Conservation (phyloP, 2,888 invertebrate species). For the Esperia sulphurella region DNA sequence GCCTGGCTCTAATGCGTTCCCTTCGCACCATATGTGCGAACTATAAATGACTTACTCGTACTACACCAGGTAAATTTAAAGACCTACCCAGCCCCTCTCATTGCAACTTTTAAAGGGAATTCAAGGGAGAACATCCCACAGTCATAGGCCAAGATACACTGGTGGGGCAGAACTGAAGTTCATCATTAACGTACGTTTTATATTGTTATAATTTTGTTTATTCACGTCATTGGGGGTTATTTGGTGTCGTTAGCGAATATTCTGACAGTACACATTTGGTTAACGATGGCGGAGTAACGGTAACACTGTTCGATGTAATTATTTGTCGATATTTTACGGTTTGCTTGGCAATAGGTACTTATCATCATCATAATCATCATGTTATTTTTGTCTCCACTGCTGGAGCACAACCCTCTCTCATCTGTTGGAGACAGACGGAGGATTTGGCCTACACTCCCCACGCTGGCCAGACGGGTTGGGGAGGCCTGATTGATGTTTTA, state of each 20-base stretch:
- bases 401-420: too few species aligned
- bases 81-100: neutral
- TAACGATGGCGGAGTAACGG: conserved; percentile 34
- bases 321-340: conserved; percentile 36
- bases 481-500: too few species aligned
- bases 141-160: neutral
- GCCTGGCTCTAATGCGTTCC: conserved; percentile 49
- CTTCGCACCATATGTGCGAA: conserved; percentile 63
- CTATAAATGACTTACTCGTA: conserved; percentile 49
- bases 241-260: conserved; percentile 58
- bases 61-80: conserved; percentile 6
- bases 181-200: conserved; percentile 25
- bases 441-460: too few species aligned
- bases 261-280: conserved; percentile 36
- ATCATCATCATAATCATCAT: too few species aligned
- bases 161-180: conserved; percentile 15
- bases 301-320: conserved; percentile 45
- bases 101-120: neutral
- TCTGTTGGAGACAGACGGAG: too few species aligned
- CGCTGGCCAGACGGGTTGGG: too few species aligned
- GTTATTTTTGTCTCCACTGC: too few species aligned
- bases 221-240: conserved; percentile 40
- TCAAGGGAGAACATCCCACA: neutral
- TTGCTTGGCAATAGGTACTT: conserved; percentile 6
- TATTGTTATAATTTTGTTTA: conserved; percentile 63